A percentile compares a stretch with the other conserved stretches of the same genome.
Evolutionary conservation across 1,140 invertebrate genomes (phyloP).

Genomic region (Megalopta genalis): DNA sequence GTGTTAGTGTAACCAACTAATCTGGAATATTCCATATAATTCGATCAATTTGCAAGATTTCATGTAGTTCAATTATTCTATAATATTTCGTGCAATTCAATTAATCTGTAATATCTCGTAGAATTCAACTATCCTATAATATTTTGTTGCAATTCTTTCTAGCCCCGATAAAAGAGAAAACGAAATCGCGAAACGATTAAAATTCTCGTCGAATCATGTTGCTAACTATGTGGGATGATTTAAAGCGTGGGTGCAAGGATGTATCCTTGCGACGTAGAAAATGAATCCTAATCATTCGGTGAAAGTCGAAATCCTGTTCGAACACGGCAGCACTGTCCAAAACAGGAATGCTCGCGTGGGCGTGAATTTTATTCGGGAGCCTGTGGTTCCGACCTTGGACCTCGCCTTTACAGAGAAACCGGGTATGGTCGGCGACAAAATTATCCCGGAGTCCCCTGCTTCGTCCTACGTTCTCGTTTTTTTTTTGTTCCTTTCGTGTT

Average conservation of each 20-base stretch:
- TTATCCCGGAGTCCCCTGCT: background rate
- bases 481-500: background rate
- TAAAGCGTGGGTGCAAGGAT: slow-evolving; percentile 23
- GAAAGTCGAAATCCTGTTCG: slow-evolving; percentile 36
- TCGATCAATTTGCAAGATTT: background rate
- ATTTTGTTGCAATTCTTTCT: too few species aligned
- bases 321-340: slow-evolving; percentile 25
- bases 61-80: too few species aligned
- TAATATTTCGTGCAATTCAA: too few species aligned
- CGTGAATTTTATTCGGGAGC: slow-evolving; percentile 22
- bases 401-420: slow-evolving; percentile 42
- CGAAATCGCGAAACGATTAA: background rate
- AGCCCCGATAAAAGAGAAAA: too few species aligned
- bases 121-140: background rate
- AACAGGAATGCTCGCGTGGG: slow-evolving; percentile 43
- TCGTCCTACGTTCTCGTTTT: background rate
- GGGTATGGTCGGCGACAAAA: slow-evolving; percentile 5
- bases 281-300: slow-evolving; percentile 47
- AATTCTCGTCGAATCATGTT: background rate
- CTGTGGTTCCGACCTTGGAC: slow-evolving; percentile 43
- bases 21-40: too few species aligned
- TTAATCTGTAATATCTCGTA: too few species aligned
- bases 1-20: background rate
- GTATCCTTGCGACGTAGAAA: slow-evolving; percentile 8
- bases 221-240: background rate